These are phyloP conservation scores for Toxostoma redivivum DNA, from an alignment of 2,113 vertebrate species.

Conservation along the genomic window DNA sequence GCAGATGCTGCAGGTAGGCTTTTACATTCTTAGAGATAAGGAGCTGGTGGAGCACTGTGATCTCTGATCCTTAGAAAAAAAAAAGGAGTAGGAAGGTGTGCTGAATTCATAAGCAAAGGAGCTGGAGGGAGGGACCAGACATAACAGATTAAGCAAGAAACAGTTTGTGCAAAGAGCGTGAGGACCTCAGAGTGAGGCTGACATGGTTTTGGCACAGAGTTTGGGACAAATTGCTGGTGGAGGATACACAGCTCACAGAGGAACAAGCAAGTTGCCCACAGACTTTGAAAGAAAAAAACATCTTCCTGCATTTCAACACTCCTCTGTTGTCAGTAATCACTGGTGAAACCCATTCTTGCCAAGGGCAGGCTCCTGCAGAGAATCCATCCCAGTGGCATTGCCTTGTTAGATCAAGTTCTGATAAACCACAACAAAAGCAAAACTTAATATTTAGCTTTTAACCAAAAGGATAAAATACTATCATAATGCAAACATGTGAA, in stretches of 20 bases:
- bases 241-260: neutral
- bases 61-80: neutral
- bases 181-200: neutral
- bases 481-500: neutral
- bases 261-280: neutral
- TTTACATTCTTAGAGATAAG: neutral
- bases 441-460: neutral
- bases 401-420: neutral
- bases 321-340: neutral
- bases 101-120: neutral
- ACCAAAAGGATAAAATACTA: neutral
- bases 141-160: neutral
- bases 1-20: neutral
- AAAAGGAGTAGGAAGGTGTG: neutral
- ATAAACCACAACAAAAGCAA: conserved; percentile 35
- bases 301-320: neutral
- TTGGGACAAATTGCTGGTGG: conserved; percentile 30
- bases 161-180: neutral
- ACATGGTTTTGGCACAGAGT: neutral
- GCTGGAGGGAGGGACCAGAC: neutral
- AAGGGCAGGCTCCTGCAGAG: neutral
- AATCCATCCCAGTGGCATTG: neutral
- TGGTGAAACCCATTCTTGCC: neutral
- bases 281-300: neutral
- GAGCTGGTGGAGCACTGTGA: neutral